A percentile compares a stretch with the other conserved stretches of the same genome.
phyloP scores from a whole-genome alignment of 2,888 invertebrate species.

The Oscheius sp. region DNA sequence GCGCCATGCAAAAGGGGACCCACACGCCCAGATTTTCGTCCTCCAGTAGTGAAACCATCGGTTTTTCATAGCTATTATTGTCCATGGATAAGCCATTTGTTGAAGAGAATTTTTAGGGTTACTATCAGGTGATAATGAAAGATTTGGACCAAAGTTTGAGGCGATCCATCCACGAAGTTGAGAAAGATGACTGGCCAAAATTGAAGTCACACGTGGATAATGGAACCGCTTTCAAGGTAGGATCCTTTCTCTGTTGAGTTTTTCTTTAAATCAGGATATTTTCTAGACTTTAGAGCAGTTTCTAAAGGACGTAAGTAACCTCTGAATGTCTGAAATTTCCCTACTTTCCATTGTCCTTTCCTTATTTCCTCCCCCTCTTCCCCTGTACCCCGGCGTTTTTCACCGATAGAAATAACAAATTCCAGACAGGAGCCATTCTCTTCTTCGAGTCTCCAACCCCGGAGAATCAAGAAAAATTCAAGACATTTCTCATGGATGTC shows the following conservation, averaged over 20 bases:
- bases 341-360: not conserved
- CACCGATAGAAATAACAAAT: too few species aligned
- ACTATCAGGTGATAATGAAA: conserved; percentile 65
- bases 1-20: too few species aligned
- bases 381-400: too few species aligned
- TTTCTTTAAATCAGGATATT: not conserved
- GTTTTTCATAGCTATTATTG: too few species aligned
- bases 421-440: conserved; percentile 66
- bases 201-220: conserved; percentile 46
- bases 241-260: not conserved
- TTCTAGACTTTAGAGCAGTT: too few species aligned
- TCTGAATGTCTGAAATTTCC: too few species aligned
- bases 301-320: too few species aligned
- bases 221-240: conserved; percentile 52
- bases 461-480: conserved; percentile 51
- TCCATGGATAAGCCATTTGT: not conserved
- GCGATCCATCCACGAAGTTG: conserved; percentile 61
- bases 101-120: conserved; percentile 54
- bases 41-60: too few species aligned
- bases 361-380: not conserved
- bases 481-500: conserved; percentile 64
- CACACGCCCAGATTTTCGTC: too few species aligned
- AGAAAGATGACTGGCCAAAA: conserved; percentile 54
- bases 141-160: conserved; percentile 68
- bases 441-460: conserved; percentile 63